Base-by-base conservation (phyloP, 1,140 invertebrate species). In the Oryzaephilus surinamensis region DNA sequence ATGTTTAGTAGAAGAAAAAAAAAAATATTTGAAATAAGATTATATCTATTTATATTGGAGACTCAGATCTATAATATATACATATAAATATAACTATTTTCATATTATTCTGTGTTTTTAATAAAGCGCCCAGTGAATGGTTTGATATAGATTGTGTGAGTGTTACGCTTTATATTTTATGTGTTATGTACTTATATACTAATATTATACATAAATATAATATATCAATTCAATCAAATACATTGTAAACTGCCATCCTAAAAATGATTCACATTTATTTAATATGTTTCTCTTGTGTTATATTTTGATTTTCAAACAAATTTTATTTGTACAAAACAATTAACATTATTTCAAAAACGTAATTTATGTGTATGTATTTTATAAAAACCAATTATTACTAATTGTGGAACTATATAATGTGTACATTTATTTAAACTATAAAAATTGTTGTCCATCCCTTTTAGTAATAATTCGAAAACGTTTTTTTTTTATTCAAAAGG, bases 1-100 rank as follows among this genome's bases (percentile, higher is more conserved):
- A 52, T 54, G 52, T 54, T 52, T 54, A 54, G 48, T 47, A 46
- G 48, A 54, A 46, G 41, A 49, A 43, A 44, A 50, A 52, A 45
- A 44, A 54, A 48, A 51, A 41, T 50, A 54, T 51, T 50, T 50
- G 43, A 50, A 43, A 51, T 51, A 46, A 54, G 48, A 54, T 54
- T 54, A 53, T 54, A 54, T 54, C 51, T 54, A 54, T 54, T 51
- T 54, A 54, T 48, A 54, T 48, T 51, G 51, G 51, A 54, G 51
- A 54, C 51, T 54, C 51, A 48, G 46, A 54, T 48, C 51, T 52
- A 45, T 49, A 49, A 45, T 40, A 34, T 39, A 41, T 38, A 38
- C 38, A 49, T 41, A 51, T 48, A 51, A 51, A 42, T 50, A 50
- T 46, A 50, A 53, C 51, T 53, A 53, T 53, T 53, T 53, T 53